Base-by-base conservation (phyloP, 2,797 vertebrate species). In the Helicolenus hilgendorfi region DNA sequence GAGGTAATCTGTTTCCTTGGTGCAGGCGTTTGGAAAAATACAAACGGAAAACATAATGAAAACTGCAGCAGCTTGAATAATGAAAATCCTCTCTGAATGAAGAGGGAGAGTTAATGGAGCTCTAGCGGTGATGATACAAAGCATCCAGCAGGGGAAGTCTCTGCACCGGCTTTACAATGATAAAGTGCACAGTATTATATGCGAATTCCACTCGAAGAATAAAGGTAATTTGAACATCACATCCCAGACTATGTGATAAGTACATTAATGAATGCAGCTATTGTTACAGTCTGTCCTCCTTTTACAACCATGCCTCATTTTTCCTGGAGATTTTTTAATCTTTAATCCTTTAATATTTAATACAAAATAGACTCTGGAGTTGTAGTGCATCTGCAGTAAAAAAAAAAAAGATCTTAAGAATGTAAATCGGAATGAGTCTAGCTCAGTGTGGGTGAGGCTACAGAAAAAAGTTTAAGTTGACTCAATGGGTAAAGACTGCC, bases 401-500 rank as follows among this genome's bases (percentile, higher is more conserved):
- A 74, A 58, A 67, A 76, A 74, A 79, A 78, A 63, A 63, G 31
- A 89, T 86, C 63, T 74, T 76, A 41, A 11, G 35, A 63, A 78
- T 91, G 60, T 67, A 73, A 72, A 82, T 71, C 27, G 55, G 35
- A 82, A 70, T 35, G 79, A 68, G 9, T 60, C 2, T 3, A 68
- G 49, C 68, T 76, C 67, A 69, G 53, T 31, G 65, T 89, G 90
- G 81, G 78, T 81, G 88, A 89, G 82, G 89, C 89, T 41, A 49
- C 59, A 72, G 59, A 18, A 65, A 62, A 33, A 83, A 86, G 70
- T 24, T 29, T 14, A 31, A 27, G 29, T 72, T 82, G 77, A 81
- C 86, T 91, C 74, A 27, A 45, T 92, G 94, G 89, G 87, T 93
- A 88, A 94, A 93, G 89, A 96, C 90, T 96, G 96, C 95, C 95